Percentiles rank a stretch among this genome's conserved stretches.
Evolutionary conservation across 2,888 invertebrate species (phyloP).

Genomic region (Trissonchulus sp.): DNA sequence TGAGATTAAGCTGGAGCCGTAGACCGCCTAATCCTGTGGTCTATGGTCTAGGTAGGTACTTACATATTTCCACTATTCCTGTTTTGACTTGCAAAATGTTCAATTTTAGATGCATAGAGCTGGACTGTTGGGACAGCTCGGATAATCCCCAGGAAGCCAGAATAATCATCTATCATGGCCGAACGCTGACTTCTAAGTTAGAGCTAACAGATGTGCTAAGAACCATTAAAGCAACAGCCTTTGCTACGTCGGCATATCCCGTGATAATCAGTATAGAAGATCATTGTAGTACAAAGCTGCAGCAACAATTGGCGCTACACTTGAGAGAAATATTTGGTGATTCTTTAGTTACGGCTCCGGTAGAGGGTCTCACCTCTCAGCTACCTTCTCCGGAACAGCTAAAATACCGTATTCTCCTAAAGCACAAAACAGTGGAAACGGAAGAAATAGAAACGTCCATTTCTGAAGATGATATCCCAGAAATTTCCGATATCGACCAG

Average conservation of each 20-base stretch:
- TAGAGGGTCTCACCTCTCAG: constrained; percentile 48
- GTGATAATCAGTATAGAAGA: constrained; percentile 52
- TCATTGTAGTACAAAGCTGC: constrained; percentile 49
- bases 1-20: too few species aligned
- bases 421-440: constrained; percentile 51
- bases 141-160: too few species aligned
- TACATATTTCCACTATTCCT: too few species aligned
- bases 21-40: too few species aligned
- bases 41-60: too few species aligned
- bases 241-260: constrained; percentile 69
- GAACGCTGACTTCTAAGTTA: constrained; percentile 92
- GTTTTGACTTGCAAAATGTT: too few species aligned
- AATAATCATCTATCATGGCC: constrained; percentile 82
- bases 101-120: too few species aligned
- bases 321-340: constrained; percentile 44
- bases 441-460: too few species aligned
- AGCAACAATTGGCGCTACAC: constrained; percentile 47
- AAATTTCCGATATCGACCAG: too few species aligned
- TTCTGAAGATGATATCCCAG: too few species aligned
- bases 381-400: constrained; percentile 56
- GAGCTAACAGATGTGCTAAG: constrained; percentile 85
- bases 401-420: constrained; percentile 56
- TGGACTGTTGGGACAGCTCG: too few species aligned
- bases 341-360: constrained; percentile 47
- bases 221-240: constrained; percentile 90